Conservation (phyloP, 2,797 vertebrate genomes). For the Crenuchus spilurus region DNA sequence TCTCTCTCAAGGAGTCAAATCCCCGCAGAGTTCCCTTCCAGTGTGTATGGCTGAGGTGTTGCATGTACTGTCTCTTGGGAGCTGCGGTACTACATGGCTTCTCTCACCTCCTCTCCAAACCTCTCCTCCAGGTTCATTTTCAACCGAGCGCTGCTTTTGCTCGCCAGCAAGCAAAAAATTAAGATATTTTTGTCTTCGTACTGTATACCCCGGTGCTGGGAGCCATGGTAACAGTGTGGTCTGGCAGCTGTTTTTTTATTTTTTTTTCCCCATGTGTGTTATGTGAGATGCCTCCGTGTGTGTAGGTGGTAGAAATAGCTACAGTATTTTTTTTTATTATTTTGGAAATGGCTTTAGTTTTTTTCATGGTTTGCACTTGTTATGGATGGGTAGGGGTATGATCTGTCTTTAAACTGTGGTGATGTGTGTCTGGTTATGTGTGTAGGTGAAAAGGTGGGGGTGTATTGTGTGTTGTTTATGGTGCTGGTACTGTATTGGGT, state of each 20-base stretch:
- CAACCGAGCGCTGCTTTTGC: not conserved
- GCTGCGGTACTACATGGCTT: constrained; percentile 45
- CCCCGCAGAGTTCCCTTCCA: constrained; percentile 48
- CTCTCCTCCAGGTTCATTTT: not conserved
- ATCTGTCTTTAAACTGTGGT: not conserved
- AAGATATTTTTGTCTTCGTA: constrained; percentile 19
- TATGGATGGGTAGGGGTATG: not conserved
- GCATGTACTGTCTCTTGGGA: constrained; percentile 36
- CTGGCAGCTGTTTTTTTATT: constrained; percentile 28
- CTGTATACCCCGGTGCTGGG: constrained; percentile 38
- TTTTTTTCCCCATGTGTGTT: constrained; percentile 29
- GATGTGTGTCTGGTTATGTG: constrained; percentile 20
- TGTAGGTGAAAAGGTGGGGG: not conserved
- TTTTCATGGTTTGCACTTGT: constrained; percentile 3
- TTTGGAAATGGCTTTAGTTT: constrained; percentile 37
- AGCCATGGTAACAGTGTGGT: constrained; percentile 52
- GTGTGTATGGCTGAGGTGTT: constrained; percentile 36
- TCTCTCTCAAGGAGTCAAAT: constrained; percentile 35
- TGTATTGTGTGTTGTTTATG: constrained; percentile 16
- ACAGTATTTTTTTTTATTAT: constrained; percentile 38
- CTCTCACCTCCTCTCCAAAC: constrained; percentile 43
- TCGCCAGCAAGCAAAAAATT: constrained; percentile 10
- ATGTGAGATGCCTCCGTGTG: constrained; percentile 35
- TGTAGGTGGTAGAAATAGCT: constrained; percentile 42
- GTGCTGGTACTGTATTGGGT: constrained; percentile 32